Base-by-base conservation (phyloP, 2,797 vertebrate species). In the Lophius americanus region DNA sequence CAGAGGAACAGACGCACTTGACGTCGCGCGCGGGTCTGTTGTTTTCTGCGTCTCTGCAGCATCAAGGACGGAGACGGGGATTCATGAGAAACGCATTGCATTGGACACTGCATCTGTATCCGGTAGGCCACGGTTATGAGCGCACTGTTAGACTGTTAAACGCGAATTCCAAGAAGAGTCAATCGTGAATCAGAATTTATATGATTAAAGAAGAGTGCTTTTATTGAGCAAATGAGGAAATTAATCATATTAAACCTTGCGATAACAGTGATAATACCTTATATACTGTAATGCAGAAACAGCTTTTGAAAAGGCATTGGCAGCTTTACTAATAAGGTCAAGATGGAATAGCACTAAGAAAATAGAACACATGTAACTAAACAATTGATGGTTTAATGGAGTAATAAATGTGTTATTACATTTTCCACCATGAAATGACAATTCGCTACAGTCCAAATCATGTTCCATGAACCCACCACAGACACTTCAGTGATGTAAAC, bases 111-210 rank as follows among this genome's bases (percentile, higher is more conserved):
- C 73, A 64, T 78, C 71, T 68, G 70, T 42, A 60, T 81, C 78
- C 73, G 82, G 86, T 89, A 89, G 86, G 87, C 87, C 86, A 77
- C 64, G 41, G 57, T 1, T 47, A 46, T 12, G 35, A 3, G 50
- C 33, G 51, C 56, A 60, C 66, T 23, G 23, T 23, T 23, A 1
- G 23, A 23, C 23, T 23, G 23, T 23, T 23, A 23, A 23, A 23
- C 23, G 23, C 23, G 23, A 23, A 23, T 23, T 23, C 23, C 23
- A 23, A 23, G 9, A 10, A 44, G 43, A 41, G 9, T 41, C 39
- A 41, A 41, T 41, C 39, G 9, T 9, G 8, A 13, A 74, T 10
- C 3, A 7, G 0, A 41, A 38, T 9, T 13, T 46, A 48, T 33
- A 9, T 37, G 36, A 46, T 58, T 7, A 39, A 59, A 54, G 6